Evolutionary conservation across 2,888 invertebrate genomes (phyloP).

Genomic region (Theristus sp.): DNA sequence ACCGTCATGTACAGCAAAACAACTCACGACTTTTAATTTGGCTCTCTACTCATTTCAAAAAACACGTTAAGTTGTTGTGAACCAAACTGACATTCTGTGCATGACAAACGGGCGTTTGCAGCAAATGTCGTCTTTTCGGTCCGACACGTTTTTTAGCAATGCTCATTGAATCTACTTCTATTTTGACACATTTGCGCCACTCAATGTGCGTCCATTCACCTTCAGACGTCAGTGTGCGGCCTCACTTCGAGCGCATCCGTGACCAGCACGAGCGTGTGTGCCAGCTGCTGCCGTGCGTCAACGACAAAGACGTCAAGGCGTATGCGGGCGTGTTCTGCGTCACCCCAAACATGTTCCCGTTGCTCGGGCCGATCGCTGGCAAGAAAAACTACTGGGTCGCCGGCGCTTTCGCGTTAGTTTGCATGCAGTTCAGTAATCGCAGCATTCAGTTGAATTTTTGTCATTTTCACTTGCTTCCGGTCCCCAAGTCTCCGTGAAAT

Average conservation of each 20-base stretch:
- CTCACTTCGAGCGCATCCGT: conserved; percentile 15
- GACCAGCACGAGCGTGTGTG: conserved; percentile 14
- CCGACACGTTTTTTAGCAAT: too few species aligned
- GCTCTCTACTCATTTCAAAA: too few species aligned
- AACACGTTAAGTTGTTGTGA: too few species aligned
- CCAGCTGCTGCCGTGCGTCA: conserved; percentile 13
- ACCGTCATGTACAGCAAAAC: too few species aligned
- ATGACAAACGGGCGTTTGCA: too few species aligned
- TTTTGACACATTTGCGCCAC: too few species aligned
- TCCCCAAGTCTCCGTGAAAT: neutral
- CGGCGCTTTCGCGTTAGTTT: conserved; percentile 19
- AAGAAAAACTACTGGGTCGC: conserved; percentile 20
- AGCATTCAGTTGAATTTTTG: neutral
- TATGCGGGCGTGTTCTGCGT: conserved; percentile 13
- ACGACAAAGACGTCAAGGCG: neutral
- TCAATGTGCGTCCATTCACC: too few species aligned
- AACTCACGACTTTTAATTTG: too few species aligned
- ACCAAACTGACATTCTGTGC: too few species aligned
- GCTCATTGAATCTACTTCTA: too few species aligned
- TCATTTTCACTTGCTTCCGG: neutral
- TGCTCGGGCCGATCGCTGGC: conserved; percentile 32
- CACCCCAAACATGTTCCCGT: conserved; percentile 33
- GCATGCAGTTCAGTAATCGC: neutral
- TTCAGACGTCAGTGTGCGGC: conserved; percentile 10
- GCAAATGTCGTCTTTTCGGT: too few species aligned